These are phyloP conservation scores for Lasioglossum oenotherae DNA, from an alignment of 2,888 invertebrate species.

Conservation along the genomic window DNA sequence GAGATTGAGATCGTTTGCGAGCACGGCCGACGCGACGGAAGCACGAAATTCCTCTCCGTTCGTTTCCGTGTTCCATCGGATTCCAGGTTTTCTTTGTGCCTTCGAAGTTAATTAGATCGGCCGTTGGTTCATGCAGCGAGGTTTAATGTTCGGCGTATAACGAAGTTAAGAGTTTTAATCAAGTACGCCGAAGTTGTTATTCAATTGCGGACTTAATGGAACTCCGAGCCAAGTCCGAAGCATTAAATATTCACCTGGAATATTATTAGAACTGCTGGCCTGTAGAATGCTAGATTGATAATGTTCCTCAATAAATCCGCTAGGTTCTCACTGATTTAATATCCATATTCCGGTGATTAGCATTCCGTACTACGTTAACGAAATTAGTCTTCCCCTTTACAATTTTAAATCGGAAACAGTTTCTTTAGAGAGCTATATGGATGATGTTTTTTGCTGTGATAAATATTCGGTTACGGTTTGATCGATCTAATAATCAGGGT, in stretches of 20 bases:
- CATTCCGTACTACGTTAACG: background rate
- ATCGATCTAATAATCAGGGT: background rate
- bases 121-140: background rate
- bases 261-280: background rate
- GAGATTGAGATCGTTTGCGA: constrained; percentile 36
- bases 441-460: background rate
- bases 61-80: constrained; percentile 28
- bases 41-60: constrained; percentile 13
- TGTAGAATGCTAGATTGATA: background rate
- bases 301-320: background rate
- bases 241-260: background rate
- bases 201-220: background rate
- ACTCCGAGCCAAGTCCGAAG: background rate
- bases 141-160: background rate
- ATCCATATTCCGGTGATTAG: background rate
- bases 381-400: background rate
- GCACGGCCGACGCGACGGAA: constrained; percentile 30
- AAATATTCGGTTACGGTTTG: background rate
- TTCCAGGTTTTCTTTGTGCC: background rate
- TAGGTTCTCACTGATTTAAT: background rate
- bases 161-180: background rate
- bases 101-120: background rate
- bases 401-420: background rate
- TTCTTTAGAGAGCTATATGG: background rate
- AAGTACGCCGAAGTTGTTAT: background rate